Evolutionary conservation across 2,888 invertebrate genomes (phyloP), one percentile per base, ranked within the genome.

Genomic region (Trimorus sp.): DNA sequence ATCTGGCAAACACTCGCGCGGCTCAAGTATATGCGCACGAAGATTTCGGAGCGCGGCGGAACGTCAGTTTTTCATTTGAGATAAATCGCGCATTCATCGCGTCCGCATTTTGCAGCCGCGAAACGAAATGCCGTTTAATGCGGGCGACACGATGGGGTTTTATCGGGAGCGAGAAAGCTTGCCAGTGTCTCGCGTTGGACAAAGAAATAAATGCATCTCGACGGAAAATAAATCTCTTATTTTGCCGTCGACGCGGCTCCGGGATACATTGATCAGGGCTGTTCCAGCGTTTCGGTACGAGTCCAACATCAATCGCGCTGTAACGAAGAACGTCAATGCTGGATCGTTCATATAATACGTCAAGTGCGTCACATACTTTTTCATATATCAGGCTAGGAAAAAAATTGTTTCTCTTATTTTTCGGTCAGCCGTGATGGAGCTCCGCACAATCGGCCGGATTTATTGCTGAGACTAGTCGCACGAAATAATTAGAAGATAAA

Each of bases 201-300:
- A 74, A 78, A 82, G 77, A 82, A 82, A 74, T 70, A 77, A 74
- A 79, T 63, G 82, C 79, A 75, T 51, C 74, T 71, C 75, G 75
- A 62, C 75, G 71, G 74, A 74, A 78, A 71, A 82, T 82, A 82
- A 79, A 79, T 65, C 79, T 79, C 73, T 82, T 74, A 82, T 82
- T 78, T 82, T 59, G 58, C 63, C 70, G 69, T 63, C 65, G 78
- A 14, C 68, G 63, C 73, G 62, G 48, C 56, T 70, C 70, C n/a
- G 66, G 37, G 69, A 74, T 82, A 71, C 69, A 79, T 82, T 79
- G 78, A 78, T 75, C 78, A 82, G 73, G 63, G 49, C 63, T 37
- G 71, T 60, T 60, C 65, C 65, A 62, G 4, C 78, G 60, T 69
- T 79, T 63, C 74, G 58, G 75, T 60, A 74, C 65, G 65, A 73